Evolutionary conservation across 2,888 invertebrate species (phyloP), one percentile per base, ranked within the genome.

Genomic region (Masnerella sp.): DNA sequence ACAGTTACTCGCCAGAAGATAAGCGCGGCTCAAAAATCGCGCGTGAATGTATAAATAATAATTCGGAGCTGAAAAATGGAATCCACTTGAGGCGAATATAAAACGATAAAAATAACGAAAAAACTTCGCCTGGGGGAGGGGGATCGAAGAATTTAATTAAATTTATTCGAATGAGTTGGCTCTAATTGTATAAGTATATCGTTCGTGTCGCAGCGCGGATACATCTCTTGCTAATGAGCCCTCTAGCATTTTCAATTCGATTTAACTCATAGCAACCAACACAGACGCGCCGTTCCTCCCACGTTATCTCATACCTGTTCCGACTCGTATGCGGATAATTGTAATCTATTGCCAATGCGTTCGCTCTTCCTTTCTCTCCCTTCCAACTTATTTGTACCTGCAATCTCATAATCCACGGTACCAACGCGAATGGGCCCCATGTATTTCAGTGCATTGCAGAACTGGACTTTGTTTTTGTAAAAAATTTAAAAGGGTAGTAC

Each of bases 251-350:
- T 73, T 73, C 69, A 74, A 58, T 73, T 64, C 73, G 68, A 68
- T 34, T 62, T 64, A 58, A 68, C 62, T 62, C 58, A 68, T 58
- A 68, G 58, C 51, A 25, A 49, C 42, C 9, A 20, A 36, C 72
- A 49, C 59, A 54, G 65, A 61, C 72, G 65, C 58, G 4, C 64
- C 54, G 59, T 42, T 78, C 82, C 82, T 82, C 82, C 82, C 82
- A 83, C 82, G 82, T 81, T 81, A 80, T 78, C 77, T 76, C 78
- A 74, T 70, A 58, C 59, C 77, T 74, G 77, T 78, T 75, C 42
- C 74, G 71, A 78, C 81, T 81, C 83, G 80, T 83, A 84, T 81
- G 79, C 80, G 82, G 83, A 85, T 85, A 85, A 85, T 85, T 85
- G 85, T 85, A 85, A 85, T 85, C 85, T 85, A 85, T 84, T 82